phyloP scores from a whole-genome alignment of 1,140 invertebrate genomes.

The Aradophagus sp. region DNA sequence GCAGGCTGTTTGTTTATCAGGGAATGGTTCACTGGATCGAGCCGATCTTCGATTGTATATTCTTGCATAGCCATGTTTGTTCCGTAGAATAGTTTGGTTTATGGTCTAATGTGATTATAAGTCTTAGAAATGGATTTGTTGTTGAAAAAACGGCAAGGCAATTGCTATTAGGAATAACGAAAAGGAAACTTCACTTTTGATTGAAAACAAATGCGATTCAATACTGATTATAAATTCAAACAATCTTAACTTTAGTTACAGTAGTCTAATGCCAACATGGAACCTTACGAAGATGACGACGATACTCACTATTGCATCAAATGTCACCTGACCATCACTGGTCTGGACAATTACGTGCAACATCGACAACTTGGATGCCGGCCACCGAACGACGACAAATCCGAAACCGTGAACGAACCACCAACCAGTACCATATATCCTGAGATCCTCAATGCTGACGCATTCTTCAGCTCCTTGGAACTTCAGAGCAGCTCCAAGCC shows the following conservation, averaged over 20 bases:
- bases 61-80: too few relatives aligned
- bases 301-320: constrained; percentile 90
- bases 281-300: constrained; percentile 80
- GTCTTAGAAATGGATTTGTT: too few relatives aligned
- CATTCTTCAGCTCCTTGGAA: constrained; percentile 90
- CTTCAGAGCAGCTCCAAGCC: constrained; percentile 84
- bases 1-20: too few relatives aligned
- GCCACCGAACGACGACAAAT: constrained; percentile 58
- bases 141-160: too few relatives aligned
- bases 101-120: too few relatives aligned
- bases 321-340: constrained; percentile 86
- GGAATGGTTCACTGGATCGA: too few relatives aligned
- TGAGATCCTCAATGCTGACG: constrained; percentile 81
- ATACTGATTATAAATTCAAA: too few relatives aligned
- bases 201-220: too few relatives aligned
- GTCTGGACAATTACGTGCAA: constrained; percentile 86
- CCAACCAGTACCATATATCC: constrained; percentile 69
- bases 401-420: constrained; percentile 60
- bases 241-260: not conserved
- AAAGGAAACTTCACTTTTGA: too few relatives aligned
- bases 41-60: too few relatives aligned
- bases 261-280: constrained; percentile 55
- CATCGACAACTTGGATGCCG: constrained; percentile 83
- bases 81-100: too few relatives aligned
- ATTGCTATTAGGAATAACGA: too few relatives aligned